Base-by-base conservation (phyloP, 2,797 vertebrate genomes). In the Hipposideros larvatus region DNA sequence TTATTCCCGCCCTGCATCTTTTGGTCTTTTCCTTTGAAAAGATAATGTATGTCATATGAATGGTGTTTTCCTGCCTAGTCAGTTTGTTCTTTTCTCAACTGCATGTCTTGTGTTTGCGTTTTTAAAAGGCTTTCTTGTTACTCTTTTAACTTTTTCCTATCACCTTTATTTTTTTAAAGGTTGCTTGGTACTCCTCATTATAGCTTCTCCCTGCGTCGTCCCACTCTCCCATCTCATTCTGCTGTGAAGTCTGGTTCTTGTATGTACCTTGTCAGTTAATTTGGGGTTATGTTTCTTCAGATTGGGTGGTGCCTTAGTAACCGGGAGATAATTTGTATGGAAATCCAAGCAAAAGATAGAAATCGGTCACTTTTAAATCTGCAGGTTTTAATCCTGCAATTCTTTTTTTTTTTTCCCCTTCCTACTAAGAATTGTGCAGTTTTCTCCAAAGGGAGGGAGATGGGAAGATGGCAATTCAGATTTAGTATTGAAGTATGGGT, bases 21-120 rank as follows among this genome's bases (percentile, higher is more conserved):
- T 90, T n/a, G 57, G n/a, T 91, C 28, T 91, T 92, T 94, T 82
- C 8, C 26, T 93, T 96, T 83, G 21, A 28, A 92, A 66, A 87
- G 73, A 41, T 26, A 43, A 19, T 48, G 3, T 80, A 55, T 63
- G n/a, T 66, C 48, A 48, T 51, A 26, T 87, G 75, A 90, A 55
- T 87, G 66, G 21, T 70, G 15, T 92, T 92, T 96, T 66, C 83
- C 37, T 82, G 66, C 57, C 46, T 80, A 21, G 80, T 87, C 31
- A 83, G 0, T 83, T 88, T 43, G 43, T 43, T 87, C 10, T 87
- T 95, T 87, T 86, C 43, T 70, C 18, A 75, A 75, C 70, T 74
- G n/a, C 4, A 9, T 51, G 28, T 71, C 34, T 87, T 82, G 11
- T 73, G 11, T 51, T 65, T 73, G 22, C 15, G 11, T 70, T 34